Conservation (phyloP, 2,888 invertebrate genomes). For the Amblyjoppa proteus region DNA sequence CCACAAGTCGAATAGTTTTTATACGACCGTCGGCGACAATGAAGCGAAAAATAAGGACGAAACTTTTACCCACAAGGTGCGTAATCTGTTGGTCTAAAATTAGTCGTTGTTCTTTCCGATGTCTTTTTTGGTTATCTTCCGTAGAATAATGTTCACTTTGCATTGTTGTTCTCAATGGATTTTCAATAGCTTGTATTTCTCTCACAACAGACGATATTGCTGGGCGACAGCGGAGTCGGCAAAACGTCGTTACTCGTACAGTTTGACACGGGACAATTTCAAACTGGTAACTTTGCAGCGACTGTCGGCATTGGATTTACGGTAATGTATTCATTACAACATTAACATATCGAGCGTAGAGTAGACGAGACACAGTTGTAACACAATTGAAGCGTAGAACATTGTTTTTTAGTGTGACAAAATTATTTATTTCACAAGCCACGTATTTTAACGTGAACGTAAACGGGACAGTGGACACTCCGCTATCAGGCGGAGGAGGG, state of each 20-base stretch:
- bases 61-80: constrained; percentile 80
- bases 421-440: constrained; percentile 15
- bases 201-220: constrained; percentile 92
- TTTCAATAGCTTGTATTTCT: constrained; percentile 32
- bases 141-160: not conserved
- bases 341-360: not conserved
- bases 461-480: not conserved
- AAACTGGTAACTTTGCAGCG: constrained; percentile 95
- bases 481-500: constrained; percentile 30
- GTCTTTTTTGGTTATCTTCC: constrained; percentile 33
- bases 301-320: constrained; percentile 98
- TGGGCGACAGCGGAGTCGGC: constrained; percentile 97
- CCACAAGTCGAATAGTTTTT: constrained; percentile 44
- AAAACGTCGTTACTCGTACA: constrained; percentile 97
- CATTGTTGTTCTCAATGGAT: not conserved
- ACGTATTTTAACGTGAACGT: not conserved
- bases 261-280: constrained; percentile 97
- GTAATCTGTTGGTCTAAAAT: constrained; percentile 1
- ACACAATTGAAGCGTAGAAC: not conserved
- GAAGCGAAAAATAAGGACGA: constrained; percentile 75
- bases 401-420: not conserved
- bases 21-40: constrained; percentile 63
- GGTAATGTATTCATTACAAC: constrained; percentile 86
- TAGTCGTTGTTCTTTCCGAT: constrained; percentile 63
- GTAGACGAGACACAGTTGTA: not conserved